Evolutionary conservation across 2,888 invertebrate genomes (phyloP).

Genomic region (Tortricodes alternella): DNA sequence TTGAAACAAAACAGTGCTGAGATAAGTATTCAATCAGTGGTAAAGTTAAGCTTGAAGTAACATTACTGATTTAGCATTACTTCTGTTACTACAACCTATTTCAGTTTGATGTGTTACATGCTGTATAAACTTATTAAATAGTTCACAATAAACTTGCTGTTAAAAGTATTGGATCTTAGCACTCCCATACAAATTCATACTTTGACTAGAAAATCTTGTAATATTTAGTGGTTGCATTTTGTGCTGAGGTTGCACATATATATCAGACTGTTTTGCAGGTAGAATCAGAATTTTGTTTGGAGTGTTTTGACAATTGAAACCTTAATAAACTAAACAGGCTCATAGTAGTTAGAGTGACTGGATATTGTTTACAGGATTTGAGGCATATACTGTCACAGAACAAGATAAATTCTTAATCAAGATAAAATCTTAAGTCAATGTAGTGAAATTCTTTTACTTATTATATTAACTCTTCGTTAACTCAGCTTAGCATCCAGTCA

Average conservation of each 20-base stretch:
- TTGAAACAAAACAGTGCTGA: constrained; percentile 58
- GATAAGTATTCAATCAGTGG: constrained; percentile 49
- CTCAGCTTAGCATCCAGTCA: constrained; percentile 57
- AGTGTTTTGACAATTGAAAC: constrained; percentile 68
- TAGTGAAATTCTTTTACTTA: background rate
- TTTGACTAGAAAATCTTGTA: constrained; percentile 29
- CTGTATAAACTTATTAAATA: constrained; percentile 46
- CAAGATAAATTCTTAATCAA: background rate
- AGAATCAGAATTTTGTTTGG: constrained; percentile 56
- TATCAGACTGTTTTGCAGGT: constrained; percentile 41
- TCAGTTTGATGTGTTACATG: constrained; percentile 43
- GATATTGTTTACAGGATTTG: constrained; percentile 48
- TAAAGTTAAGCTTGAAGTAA: constrained; percentile 58
- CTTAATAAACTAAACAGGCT: constrained; percentile 61
- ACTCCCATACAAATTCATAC: constrained; percentile 37
- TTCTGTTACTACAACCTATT: constrained; percentile 16
- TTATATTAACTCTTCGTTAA: background rate
- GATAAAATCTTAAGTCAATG: too few species aligned
- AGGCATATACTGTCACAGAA: background rate
- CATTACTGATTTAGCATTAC: constrained; percentile 19
- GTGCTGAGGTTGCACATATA: constrained; percentile 66
- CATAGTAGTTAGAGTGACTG: constrained; percentile 61
- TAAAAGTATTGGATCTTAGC: constrained; percentile 66
- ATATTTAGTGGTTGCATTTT: constrained; percentile 47
- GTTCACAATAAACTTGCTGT: constrained; percentile 37